Evolutionary conservation across 2,888 invertebrate genomes (phyloP).

Genomic region (Ectemnius continuus): DNA sequence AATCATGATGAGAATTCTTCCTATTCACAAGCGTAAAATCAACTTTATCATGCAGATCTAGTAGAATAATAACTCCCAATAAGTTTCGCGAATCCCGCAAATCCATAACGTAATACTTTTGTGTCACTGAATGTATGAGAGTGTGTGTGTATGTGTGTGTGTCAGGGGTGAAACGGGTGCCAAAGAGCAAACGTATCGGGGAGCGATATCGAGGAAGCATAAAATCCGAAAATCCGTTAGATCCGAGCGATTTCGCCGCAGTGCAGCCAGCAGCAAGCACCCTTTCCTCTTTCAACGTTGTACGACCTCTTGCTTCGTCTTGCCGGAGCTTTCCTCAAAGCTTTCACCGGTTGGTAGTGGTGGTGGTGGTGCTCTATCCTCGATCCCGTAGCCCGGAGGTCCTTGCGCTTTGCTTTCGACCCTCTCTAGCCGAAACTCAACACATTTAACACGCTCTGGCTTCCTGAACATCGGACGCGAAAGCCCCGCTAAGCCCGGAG

Average conservation of each 20-base stretch:
- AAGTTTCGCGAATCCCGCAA: no score
- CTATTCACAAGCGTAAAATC: no score
- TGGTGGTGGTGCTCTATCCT: no score
- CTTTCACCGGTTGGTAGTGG: neutral
- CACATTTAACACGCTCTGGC: constrained; percentile 56
- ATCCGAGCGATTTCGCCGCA: constrained; percentile 63
- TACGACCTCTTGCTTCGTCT: no score
- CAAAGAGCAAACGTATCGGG: constrained; percentile 31
- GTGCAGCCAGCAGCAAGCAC: constrained; percentile 6
- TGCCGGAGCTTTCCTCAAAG: no score
- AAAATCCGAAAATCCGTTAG: constrained; percentile 70
- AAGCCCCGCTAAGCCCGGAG: constrained; percentile 59
- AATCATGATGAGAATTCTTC: no score
- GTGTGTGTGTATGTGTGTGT: no score
- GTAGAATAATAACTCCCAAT: no score
- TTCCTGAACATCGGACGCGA: constrained; percentile 59
- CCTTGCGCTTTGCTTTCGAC: constrained; percentile 17
- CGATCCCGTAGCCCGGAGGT: no score
- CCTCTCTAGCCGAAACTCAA: constrained; percentile 29
- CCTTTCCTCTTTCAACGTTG: constrained; percentile 14
- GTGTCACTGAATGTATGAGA: constrained; percentile 24
- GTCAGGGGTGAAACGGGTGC: constrained; percentile 25
- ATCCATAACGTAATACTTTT: constrained; percentile 5
- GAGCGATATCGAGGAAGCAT: constrained; percentile 60
- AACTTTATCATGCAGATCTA: no score